Percentiles rank a stretch among this genome's conserved stretches.
These are phyloP conservation scores for Calyptommatus sinebrachiatus DNA, from an alignment of 2,113 vertebrate genomes.

Conservation along the genomic window DNA sequence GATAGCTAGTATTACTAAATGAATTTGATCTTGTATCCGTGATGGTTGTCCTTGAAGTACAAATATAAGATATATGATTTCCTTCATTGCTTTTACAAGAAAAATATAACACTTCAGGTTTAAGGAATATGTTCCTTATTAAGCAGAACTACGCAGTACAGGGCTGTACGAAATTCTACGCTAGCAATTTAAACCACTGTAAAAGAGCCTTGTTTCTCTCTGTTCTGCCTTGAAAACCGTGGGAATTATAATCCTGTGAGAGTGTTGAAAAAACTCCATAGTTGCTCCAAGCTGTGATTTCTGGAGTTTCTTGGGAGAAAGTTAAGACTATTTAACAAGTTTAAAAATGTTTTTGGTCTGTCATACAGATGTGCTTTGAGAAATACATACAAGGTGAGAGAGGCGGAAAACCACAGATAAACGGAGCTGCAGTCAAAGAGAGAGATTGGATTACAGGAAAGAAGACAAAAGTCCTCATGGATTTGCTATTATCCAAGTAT, in stretches of 20 bases:
- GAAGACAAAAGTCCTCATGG: neutral
- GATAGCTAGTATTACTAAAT: neutral
- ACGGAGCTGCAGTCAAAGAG: neutral
- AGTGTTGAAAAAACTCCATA: conserved; percentile 16
- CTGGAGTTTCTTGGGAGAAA: conserved; percentile 5
- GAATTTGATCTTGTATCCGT: neutral
- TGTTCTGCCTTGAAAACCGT: conserved; percentile 5
- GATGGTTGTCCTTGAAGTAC: neutral
- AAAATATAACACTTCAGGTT: neutral
- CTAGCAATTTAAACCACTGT: conserved; percentile 18
- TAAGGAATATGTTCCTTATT: conserved; percentile 18
- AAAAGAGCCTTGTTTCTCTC: conserved; percentile 12
- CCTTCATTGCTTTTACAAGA: neutral
- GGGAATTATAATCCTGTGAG: conserved; percentile 19
- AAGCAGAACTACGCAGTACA: conserved; percentile 19
- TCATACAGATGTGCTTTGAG: conserved; percentile 5
- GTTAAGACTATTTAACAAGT: conserved; percentile 5
- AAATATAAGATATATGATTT: neutral
- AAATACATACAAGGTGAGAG: neutral
- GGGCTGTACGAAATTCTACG: conserved; percentile 11
- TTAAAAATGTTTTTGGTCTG: conserved; percentile 13
- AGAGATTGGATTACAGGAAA: neutral
- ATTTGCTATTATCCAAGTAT: neutral
- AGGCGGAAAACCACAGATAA: neutral
- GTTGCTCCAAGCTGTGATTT: neutral